A percentile compares a stretch with the other conserved stretches of the same genome.
These are phyloP conservation scores for Caenorhabditis doughertyi DNA, from an alignment of 2,888 invertebrate genomes.

Conservation along the genomic window DNA sequence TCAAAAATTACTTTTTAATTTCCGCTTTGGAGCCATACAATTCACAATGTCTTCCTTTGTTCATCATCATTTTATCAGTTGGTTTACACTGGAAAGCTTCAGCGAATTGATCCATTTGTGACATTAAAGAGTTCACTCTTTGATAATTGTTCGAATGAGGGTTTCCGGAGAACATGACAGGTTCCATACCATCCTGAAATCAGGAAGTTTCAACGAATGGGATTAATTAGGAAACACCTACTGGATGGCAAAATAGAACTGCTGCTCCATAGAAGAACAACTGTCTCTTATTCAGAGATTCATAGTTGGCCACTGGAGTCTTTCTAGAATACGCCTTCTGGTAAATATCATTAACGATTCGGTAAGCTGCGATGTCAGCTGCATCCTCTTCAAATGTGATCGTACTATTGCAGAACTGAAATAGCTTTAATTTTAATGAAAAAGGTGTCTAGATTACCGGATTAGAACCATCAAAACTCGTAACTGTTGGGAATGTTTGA, in stretches of 20 bases:
- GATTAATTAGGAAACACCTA: neutral
- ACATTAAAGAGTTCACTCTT: slow-evolving; percentile 51
- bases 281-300: slow-evolving; percentile 35
- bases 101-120: slow-evolving; percentile 54
- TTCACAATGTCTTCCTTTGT: slow-evolving; percentile 45
- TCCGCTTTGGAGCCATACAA: slow-evolving; percentile 15
- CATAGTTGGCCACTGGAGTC: slow-evolving; percentile 12
- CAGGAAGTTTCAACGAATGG: neutral
- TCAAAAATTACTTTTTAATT: neutral
- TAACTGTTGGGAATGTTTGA: slow-evolving; percentile 30
- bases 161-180: neutral
- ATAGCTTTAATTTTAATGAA: neutral
- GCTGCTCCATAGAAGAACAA: slow-evolving; percentile 60
- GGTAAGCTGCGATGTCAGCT: slow-evolving; percentile 39
- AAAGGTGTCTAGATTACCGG: neutral
- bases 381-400: slow-evolving; percentile 55
- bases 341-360: slow-evolving; percentile 21
- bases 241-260: slow-evolving; percentile 36
- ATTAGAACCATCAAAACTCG: neutral
- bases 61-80: slow-evolving; percentile 35
- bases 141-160: slow-evolving; percentile 36
- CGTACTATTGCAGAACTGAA: neutral
- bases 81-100: slow-evolving; percentile 49
- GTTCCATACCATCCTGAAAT: slow-evolving; percentile 26
- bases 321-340: slow-evolving; percentile 20